Evolutionary conservation across 2,113 vertebrate genomes (phyloP).

Genomic region (Carollia perspicillata): DNA sequence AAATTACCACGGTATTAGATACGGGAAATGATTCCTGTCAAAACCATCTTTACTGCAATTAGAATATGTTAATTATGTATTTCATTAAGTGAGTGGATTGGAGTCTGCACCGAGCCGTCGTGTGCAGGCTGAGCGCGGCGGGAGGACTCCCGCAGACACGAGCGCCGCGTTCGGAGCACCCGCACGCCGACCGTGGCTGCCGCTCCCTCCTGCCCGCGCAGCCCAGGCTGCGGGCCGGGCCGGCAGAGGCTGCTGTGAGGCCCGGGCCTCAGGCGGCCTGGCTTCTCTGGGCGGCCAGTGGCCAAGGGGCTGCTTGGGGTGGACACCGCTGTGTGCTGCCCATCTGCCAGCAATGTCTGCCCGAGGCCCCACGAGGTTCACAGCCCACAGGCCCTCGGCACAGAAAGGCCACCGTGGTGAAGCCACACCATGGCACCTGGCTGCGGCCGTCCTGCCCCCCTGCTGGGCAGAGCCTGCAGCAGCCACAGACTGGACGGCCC

Average conservation of each 20-base stretch:
- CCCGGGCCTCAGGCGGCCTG: not conserved
- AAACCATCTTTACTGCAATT: slow-evolving; percentile 99
- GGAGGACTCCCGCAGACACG: slow-evolving; percentile 76
- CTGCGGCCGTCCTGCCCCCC: not conserved
- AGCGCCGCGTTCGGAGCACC: too few species aligned
- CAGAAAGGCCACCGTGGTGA: not conserved
- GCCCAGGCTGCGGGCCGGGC: slow-evolving; percentile 59
- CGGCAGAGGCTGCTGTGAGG: slow-evolving; percentile 65
- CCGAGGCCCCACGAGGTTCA: not conserved
- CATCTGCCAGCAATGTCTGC: rapidly evolving
- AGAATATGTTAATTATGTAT: slow-evolving; percentile 99
- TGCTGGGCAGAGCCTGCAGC: not conserved
- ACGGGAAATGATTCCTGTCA: slow-evolving; percentile 99
- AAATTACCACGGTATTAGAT: slow-evolving; percentile 99
- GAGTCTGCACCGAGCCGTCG: slow-evolving; percentile 93
- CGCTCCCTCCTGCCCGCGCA: too few species aligned
- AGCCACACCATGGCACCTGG: not conserved
- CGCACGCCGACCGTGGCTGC: too few species aligned
- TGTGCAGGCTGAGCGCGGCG: slow-evolving; percentile 85
- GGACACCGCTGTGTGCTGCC: not conserved
- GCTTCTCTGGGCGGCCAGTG: not conserved
- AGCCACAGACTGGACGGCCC: not conserved
- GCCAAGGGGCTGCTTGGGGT: not conserved
- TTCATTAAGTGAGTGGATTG: slow-evolving; percentile 99
- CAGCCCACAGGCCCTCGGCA: not conserved